phyloP scores from a whole-genome alignment of 2,797 vertebrate genomes.

The Sebastes matsubarae region DNA sequence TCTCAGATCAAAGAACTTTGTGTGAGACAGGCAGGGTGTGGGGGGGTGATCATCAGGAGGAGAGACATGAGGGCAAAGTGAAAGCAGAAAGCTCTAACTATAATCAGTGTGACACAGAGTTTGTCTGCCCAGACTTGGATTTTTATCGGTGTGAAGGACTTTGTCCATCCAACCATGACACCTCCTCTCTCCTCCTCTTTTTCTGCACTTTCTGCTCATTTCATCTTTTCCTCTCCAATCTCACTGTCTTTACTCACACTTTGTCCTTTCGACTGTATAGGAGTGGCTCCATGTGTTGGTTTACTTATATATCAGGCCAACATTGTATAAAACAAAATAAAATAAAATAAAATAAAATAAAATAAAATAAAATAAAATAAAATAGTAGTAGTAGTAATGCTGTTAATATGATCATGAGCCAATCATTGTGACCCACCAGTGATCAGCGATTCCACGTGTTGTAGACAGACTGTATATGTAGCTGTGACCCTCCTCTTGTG shows the following conservation, averaged over 20 bases:
- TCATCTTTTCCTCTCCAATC: not conserved
- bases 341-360: not conserved
- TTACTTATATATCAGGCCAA: not conserved
- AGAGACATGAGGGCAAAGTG: not conserved
- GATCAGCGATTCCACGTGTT: not conserved
- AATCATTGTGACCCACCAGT: not conserved
- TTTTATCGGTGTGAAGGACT: slow-evolving; percentile 19
- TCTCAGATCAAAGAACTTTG: not conserved
- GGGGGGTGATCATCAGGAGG: not conserved
- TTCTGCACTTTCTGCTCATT: not conserved
- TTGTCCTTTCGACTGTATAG: not conserved
- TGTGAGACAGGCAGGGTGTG: not conserved
- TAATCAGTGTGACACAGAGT: not conserved
- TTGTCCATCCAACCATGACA: not conserved
- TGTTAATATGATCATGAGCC: not conserved
- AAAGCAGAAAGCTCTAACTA: not conserved
- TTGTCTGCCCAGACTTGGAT: not conserved
- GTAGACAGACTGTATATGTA: not conserved
- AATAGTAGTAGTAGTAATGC: not conserved
- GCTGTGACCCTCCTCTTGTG: not conserved
- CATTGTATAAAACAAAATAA: too few relatives aligned
- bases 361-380: too few relatives aligned
- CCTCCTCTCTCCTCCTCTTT: not conserved
- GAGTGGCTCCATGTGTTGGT: not conserved
- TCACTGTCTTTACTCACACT: not conserved